Evolutionary conservation across 2,888 invertebrate genomes (phyloP).

Genomic region (Clepsis dumicolana): DNA sequence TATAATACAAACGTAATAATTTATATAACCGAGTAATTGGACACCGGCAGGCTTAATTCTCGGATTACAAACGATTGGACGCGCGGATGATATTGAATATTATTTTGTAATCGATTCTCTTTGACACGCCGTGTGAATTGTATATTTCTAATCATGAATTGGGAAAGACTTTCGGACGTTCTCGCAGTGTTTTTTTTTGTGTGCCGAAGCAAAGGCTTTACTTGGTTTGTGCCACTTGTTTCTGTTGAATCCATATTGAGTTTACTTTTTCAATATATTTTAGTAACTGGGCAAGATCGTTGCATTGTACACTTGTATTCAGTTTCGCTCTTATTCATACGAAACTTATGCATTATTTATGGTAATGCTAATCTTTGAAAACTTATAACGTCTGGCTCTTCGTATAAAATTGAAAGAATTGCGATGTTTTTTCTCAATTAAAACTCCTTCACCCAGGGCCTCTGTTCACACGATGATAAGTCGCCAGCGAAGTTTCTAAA

Average conservation of each 20-base stretch:
- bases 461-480: constrained; percentile 20
- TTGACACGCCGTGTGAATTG: constrained; percentile 3
- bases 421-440: too few relatives aligned
- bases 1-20: constrained; percentile 51
- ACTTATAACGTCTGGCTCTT: too few relatives aligned
- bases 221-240: too few relatives aligned
- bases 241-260: too few relatives aligned
- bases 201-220: too few relatives aligned
- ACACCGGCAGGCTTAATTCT: constrained; percentile 35
- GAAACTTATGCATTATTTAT: too few relatives aligned
- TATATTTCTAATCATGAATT: background rate
- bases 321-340: too few relatives aligned
- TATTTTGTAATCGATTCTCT: constrained; percentile 12
- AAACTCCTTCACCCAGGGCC: constrained; percentile 4
- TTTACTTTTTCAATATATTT: too few relatives aligned
- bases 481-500: background rate
- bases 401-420: too few relatives aligned
- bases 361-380: too few relatives aligned
- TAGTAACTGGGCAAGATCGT: too few relatives aligned
- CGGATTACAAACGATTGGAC: constrained; percentile 26
- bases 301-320: too few relatives aligned
- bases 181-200: background rate
- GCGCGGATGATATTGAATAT: constrained; percentile 5
- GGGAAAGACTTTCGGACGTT: constrained; percentile 1
- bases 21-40: constrained; percentile 58